Evolutionary conservation across 2,888 invertebrate genomes (phyloP), one percentile per base, ranked within the genome.

Genomic region (Microctonus aethiopoides): DNA sequence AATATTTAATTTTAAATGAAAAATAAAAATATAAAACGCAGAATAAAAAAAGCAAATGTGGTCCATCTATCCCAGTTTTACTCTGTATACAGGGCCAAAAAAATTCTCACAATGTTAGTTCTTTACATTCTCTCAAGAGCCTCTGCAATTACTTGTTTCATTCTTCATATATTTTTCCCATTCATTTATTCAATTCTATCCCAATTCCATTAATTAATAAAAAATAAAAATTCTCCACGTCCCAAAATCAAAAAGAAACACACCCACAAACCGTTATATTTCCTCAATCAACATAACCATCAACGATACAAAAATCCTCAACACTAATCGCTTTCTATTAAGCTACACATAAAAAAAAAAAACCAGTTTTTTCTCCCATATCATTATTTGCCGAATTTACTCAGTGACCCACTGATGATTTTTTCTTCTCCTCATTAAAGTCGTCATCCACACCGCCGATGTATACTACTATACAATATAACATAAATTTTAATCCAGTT

Each of bases 301-400:
- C 41, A 41, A 13, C 46, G 16, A 46, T 7, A 7, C 36, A 56
- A 10, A 59, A 20, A 59, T 34, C 32, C 34, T 59, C 20, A 34
- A 16, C 34, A 20, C 34, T 59, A 59, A 67, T 59, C 34, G 22
- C 16, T 46, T 66, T 67, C 51, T 52, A 34, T 67, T 16, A 26
- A 16, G 22, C 46, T 61, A 20, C 34, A 20, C 57, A 20, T 16
- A 51, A n/a, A n/a, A n/a, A n/a, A n/a, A n/a, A n/a, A 68, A 39
- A 52, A 68, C 54, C 62, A 54, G 36, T 62, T 68, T 34, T 1
- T 60, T 29, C 9, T 16, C 20, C 7, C 7, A 29, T 29, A 29
- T 13, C 4, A 29, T 56, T 56, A n/a, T 10, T 26, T 24, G 16
- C 46, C 46, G 6, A 46, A 46, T 46, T 46, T 7, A 16, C 46